Evolutionary conservation across 1,140 invertebrate species (phyloP).

Genomic region (Eueides isabella): DNA sequence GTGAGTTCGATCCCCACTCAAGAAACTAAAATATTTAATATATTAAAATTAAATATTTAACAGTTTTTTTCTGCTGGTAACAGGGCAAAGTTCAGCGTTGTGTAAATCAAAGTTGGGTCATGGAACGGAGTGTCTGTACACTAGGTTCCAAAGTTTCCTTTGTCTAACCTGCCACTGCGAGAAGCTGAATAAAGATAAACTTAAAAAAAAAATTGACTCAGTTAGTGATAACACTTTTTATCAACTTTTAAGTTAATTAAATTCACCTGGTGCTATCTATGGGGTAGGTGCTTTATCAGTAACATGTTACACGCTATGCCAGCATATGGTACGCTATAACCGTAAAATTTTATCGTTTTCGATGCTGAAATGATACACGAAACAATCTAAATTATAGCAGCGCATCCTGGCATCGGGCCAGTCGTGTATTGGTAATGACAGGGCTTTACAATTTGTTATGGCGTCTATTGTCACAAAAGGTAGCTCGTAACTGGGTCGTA

Average conservation of each 20-base stretch:
- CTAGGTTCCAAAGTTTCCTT: too few relatives aligned
- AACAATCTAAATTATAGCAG: constrained; percentile 69
- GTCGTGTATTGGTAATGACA: constrained; percentile 59
- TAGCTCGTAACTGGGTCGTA: constrained; percentile 57
- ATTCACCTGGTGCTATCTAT: constrained; percentile 32
- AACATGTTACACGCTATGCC: constrained; percentile 46
- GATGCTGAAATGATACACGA: constrained; percentile 64
- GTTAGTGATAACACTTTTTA: not conserved
- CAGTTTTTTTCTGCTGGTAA: too few relatives aligned
- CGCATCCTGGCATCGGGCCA: constrained; percentile 56
- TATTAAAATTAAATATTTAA: too few relatives aligned
- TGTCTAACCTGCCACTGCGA: too few relatives aligned
- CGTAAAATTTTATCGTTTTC: constrained; percentile 62
- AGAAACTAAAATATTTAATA: too few relatives aligned
- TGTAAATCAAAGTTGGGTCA: too few relatives aligned
- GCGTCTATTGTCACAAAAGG: constrained; percentile 54
- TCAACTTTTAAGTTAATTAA: constrained; percentile 29
- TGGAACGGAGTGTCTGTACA: too few relatives aligned
- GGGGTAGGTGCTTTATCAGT: constrained; percentile 29
- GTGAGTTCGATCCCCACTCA: too few relatives aligned
- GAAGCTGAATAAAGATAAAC: too few relatives aligned
- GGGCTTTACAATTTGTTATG: constrained; percentile 58
- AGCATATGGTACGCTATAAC: constrained; percentile 72
- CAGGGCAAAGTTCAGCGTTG: too few relatives aligned
- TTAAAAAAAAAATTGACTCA: too few relatives aligned